phyloP scores from a whole-genome alignment of 2,113 vertebrate genomes.

The Lepisosteus oculatus region DNA sequence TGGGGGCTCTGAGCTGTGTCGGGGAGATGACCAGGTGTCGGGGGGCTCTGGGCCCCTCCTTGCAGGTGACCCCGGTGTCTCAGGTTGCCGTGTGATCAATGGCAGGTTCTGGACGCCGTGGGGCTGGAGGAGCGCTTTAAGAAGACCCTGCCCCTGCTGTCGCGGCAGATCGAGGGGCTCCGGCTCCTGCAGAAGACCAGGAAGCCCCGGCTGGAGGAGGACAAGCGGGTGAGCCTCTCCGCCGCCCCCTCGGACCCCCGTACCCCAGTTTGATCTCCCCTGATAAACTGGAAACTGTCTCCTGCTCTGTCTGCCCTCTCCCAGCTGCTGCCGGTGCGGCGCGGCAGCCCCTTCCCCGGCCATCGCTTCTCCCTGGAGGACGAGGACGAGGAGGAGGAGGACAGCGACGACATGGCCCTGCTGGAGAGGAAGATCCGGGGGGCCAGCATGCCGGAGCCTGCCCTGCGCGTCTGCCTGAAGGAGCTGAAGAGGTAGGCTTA shows the following conservation, averaged over 20 bases:
- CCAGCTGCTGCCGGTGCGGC: slow-evolving; percentile 76
- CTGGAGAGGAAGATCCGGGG: slow-evolving; percentile 84
- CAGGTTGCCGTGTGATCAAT: no score
- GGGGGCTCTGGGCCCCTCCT: no score
- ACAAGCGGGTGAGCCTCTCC: slow-evolving; percentile 75
- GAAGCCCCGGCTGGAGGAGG: slow-evolving; percentile 77
- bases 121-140: slow-evolving; percentile 88
- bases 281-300: no score
- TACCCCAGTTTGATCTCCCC: no score
- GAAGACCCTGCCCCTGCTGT: slow-evolving; percentile 86
- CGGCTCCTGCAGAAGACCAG: slow-evolving; percentile 89
- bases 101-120: slow-evolving; percentile 87
- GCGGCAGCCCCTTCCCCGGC: slow-evolving; percentile 69
- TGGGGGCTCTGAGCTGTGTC: no score
- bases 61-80: no score
- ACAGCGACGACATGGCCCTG: slow-evolving; percentile 78
- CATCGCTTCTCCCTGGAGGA: slow-evolving; percentile 64
- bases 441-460: slow-evolving; percentile 87
- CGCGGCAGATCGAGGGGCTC: slow-evolving; percentile 89
- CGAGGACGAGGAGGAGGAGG: slow-evolving; percentile 84
- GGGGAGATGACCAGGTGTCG: no score
- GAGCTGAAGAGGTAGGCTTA: slow-evolving; percentile 83
- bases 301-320: not conserved
- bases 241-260: no score
- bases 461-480: slow-evolving; percentile 86